Evolutionary conservation across 1,140 invertebrate species (phyloP).

Genomic region (Drosophila lowei): DNA sequence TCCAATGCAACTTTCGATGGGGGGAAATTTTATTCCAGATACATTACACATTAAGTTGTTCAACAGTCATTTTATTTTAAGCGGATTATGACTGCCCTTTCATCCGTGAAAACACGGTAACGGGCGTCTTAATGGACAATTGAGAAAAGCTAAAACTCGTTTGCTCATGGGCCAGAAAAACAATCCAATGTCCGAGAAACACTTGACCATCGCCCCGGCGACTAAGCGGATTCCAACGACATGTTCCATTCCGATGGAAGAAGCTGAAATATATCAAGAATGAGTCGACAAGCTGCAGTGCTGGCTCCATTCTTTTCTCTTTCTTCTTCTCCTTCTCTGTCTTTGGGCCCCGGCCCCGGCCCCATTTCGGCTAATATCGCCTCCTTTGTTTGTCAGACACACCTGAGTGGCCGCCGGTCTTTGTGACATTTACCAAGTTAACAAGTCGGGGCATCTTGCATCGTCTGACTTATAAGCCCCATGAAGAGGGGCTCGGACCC

Average conservation of each 20-base stretch:
- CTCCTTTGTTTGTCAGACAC: conserved; percentile 53
- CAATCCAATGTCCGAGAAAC: too few relatives aligned
- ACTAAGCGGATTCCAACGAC: conserved; percentile 40
- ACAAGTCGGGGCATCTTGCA: conserved; percentile 35
- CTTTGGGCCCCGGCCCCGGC: conserved; percentile 4
- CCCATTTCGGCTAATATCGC: too few relatives aligned
- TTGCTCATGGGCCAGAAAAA: too few relatives aligned
- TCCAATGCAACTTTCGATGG: too few relatives aligned
- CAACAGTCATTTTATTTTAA: too few relatives aligned
- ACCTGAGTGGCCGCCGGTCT: conserved; percentile 56
- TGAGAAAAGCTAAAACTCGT: too few relatives aligned
- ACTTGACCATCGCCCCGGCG: too few relatives aligned
- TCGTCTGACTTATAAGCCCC: conserved; percentile 13
- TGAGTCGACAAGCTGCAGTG: conserved; percentile 4
- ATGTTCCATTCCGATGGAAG: conserved; percentile 22
- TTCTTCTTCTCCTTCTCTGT: neutral
- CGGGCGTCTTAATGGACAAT: too few relatives aligned
- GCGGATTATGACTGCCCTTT: too few relatives aligned
- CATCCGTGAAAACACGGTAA: too few relatives aligned
- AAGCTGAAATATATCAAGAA: conserved; percentile 16
- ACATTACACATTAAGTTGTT: too few relatives aligned
- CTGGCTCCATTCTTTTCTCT: conserved; percentile 2
- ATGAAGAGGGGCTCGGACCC: conserved; percentile 17
- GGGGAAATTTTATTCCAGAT: too few relatives aligned
- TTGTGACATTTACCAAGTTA: conserved; percentile 50